Base-by-base conservation (phyloP, 2,113 vertebrate species). In the Bufo bufo region DNA sequence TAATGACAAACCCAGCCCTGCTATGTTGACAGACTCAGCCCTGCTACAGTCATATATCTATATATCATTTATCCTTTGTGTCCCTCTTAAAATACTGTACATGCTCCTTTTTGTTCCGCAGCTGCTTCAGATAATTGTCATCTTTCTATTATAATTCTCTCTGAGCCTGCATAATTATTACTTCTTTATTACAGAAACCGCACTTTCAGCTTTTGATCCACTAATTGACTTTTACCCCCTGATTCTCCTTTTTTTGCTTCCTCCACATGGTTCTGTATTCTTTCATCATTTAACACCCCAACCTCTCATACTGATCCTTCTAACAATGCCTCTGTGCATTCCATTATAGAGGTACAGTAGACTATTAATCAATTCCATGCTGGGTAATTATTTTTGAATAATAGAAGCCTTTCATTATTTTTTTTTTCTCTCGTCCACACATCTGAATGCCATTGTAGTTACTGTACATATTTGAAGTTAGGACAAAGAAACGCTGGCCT, bases 321-420 rank as follows among this genome's bases (percentile, higher is more conserved):
- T 92, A 94, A 95, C 92, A 94, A 93, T 91, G 90, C 90, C 92
- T 92, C 92, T 92, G 83, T 87, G 54, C 54, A 90, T 92, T 92
- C 94, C 93, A 93, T 94, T 93, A 92, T 94, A 93, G 91, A 90
- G 91, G 90, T 90, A 90, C 91, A 92, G 91, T 90, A 88, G 93
- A 96, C 95, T 95, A 95, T 96, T 95, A 95, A 95, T 94, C 91
- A 91, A 88, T 91, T 92, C 91, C 91, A 92, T 91, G 91, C 94
- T 92, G 88, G 90, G 89, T 69, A 92, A n/a, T 92, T 94, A 93
- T 94, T 94, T 93, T 91, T 91, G 90, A 90, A 83, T 91, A 87
- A 91, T 89, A 89, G 72, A 83, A 88, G 11, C 58, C 71, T 88
- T 83, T 84, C 81, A 84, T 88, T 88, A 56, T 59, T 61, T 61